Conservation (phyloP, 2,113 vertebrate genomes). For the Dromas ardeola region DNA sequence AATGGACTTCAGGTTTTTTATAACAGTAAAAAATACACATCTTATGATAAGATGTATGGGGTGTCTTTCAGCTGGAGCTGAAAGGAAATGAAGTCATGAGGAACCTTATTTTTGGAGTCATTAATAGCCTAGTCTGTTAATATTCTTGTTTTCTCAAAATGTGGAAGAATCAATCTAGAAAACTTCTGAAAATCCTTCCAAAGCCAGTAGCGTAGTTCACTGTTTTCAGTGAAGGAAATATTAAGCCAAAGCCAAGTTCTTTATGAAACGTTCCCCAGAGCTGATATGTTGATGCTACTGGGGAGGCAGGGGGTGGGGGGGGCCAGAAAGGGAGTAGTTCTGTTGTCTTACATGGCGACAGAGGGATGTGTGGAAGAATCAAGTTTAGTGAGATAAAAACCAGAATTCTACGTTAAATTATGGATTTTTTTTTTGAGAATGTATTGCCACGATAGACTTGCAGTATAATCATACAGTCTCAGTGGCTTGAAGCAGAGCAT, state of each 20-base stretch:
- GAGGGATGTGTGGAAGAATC: background rate
- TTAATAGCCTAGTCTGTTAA: background rate
- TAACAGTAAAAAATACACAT: background rate
- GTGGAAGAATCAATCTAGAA: background rate
- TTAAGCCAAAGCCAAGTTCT: background rate
- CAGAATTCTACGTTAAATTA: background rate
- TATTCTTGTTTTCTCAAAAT: background rate
- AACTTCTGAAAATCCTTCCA: background rate
- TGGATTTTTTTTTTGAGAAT: background rate
- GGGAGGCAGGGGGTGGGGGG: rapidly evolving
- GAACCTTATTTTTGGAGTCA: background rate
- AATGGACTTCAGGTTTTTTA: background rate
- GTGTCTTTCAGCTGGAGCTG: background rate
- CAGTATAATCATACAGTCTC: background rate
- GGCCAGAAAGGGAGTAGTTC: background rate
- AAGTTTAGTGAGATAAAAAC: background rate
- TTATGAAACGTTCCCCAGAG: background rate
- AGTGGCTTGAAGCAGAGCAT: background rate
- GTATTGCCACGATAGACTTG: background rate
- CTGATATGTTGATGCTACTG: background rate
- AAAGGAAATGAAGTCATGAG: background rate
- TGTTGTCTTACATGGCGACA: background rate
- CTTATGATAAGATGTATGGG: background rate
- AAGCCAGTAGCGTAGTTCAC: background rate
- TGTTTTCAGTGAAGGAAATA: background rate